Percentiles rank a stretch among this genome's conserved stretches.
Conservation (phyloP, 2,113 vertebrate species). For the Propithecus coquereli region DNA sequence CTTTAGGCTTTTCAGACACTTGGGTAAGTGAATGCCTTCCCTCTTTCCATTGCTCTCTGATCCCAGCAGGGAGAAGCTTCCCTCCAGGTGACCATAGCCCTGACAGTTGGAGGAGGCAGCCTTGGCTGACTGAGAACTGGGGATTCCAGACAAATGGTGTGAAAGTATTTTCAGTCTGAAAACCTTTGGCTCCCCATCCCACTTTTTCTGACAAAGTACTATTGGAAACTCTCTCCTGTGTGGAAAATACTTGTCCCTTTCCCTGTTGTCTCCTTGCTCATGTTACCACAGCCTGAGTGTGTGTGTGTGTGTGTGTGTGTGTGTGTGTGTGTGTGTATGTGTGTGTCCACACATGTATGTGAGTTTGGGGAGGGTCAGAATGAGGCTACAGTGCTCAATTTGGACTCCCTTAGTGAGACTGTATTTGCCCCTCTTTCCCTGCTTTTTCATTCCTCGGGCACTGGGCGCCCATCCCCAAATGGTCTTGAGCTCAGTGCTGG, state of each 20-base stretch:
- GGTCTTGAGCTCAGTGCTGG: background rate
- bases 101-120: background rate
- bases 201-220: background rate
- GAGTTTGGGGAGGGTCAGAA: background rate
- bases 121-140: background rate
- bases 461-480: background rate
- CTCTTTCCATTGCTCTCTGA: background rate
- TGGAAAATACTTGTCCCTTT: background rate
- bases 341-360: background rate
- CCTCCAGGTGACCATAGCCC: background rate
- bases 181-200: background rate
- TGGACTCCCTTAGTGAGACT: background rate
- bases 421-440: background rate
- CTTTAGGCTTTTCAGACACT: background rate
- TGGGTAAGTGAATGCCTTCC: background rate
- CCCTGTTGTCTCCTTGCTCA: background rate
- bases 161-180: background rate
- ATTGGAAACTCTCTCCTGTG: background rate
- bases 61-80: background rate
- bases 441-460: background rate
- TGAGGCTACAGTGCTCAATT: background rate
- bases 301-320: background rate
- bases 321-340: background rate
- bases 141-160: background rate
- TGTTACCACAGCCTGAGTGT: background rate